Conservation (phyloP, 2,797 vertebrate species). For the Chromobotia macracanthus region DNA sequence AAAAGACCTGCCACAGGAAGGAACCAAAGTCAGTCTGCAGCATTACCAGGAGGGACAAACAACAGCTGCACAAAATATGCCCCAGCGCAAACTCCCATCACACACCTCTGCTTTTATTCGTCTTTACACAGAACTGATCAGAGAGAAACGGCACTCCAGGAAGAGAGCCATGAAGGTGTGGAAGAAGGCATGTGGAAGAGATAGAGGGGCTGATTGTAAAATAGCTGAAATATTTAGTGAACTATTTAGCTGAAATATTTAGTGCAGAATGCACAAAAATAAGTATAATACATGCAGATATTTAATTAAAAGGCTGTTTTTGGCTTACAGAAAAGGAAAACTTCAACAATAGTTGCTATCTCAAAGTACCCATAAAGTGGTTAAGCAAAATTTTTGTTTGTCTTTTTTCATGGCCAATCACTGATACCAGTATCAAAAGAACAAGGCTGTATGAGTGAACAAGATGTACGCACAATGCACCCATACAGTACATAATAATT, state of each 20-base stretch:
- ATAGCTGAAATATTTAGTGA: background rate
- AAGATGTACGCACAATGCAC: no score
- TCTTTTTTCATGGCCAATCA: no score
- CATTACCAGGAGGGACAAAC: conserved; percentile 71
- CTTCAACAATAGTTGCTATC: background rate
- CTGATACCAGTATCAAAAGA: no score
- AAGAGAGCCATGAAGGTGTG: conserved; percentile 20
- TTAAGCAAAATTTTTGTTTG: no score
- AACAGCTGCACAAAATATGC: conserved; percentile 72
- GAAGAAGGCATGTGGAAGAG: conserved; percentile 16
- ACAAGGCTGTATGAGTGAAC: no score
- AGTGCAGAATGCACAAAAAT: conserved; percentile 6
- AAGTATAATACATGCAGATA: background rate
- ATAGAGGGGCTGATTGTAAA: conserved; percentile 16
- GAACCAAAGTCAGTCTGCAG: conserved; percentile 62
- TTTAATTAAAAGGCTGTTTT: background rate
- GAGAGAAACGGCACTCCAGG: conserved; percentile 28
- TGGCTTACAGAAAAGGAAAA: background rate
- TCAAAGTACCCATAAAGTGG: background rate
- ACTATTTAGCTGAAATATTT: background rate
- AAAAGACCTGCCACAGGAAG: conserved; percentile 72
- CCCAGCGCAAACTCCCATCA: conserved; percentile 62
- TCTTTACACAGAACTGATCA: conserved; percentile 12
- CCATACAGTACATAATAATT: no score
- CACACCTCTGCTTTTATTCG: conserved; percentile 43